Conservation (phyloP, 2,888 invertebrate species). For the Enoplolaimus lenunculus region DNA sequence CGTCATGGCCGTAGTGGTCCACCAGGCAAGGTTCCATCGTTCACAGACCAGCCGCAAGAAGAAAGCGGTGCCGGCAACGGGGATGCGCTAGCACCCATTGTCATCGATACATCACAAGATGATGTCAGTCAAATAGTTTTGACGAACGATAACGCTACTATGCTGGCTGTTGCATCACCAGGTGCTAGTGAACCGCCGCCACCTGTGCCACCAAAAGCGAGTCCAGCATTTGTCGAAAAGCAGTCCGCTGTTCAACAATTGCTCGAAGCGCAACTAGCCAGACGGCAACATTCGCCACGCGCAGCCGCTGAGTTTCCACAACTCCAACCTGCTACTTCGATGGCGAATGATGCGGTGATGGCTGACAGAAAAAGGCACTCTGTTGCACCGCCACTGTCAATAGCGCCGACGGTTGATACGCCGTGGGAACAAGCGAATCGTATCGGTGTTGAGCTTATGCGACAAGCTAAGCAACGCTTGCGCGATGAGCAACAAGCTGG, state of each 20-base stretch:
- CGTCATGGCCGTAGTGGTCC: not conserved
- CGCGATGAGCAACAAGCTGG: not conserved
- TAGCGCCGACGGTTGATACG: not conserved
- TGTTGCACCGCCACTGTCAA: not conserved
- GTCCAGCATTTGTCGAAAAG: slow-evolving; percentile 3
- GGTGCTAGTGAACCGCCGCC: not conserved
- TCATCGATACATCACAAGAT: not conserved
- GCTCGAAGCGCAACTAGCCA: not conserved
- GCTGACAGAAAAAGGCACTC: not conserved
- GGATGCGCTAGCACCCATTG: not conserved
- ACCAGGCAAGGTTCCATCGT: too few relatives aligned
- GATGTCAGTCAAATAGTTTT: not conserved
- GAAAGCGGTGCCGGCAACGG: too few relatives aligned
- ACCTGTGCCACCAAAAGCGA: not conserved
- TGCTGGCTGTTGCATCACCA: not conserved
- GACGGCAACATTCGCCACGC: not conserved
- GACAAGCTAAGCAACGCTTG: slow-evolving; percentile 1
- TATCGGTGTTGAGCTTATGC: slow-evolving; percentile 9
- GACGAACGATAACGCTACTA: too few relatives aligned
- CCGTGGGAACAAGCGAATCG: slow-evolving; percentile 1
- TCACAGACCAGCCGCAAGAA: too few relatives aligned
- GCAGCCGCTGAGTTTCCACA: too few relatives aligned
- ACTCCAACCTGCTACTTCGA: too few relatives aligned
- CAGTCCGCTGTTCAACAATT: not conserved
- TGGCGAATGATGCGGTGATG: not conserved